Evolutionary conservation across 2,888 invertebrate genomes (phyloP), one percentile per base, ranked within the genome.

Genomic region (Mylabris sibirica): DNA sequence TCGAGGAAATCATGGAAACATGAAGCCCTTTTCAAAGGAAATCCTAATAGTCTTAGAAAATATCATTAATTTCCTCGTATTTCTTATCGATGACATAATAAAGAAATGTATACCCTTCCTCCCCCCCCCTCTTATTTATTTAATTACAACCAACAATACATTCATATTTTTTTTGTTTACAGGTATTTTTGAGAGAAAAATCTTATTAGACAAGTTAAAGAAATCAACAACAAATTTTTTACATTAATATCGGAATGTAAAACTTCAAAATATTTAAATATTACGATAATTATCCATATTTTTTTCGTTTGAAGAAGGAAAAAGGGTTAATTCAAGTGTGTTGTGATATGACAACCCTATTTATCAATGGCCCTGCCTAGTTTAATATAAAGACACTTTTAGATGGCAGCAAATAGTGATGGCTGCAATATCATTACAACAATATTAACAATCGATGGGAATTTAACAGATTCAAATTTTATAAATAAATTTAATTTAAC

Each of bases 371-470:
- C 59, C 57, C 61, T 61, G 41, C 61, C 66, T 66, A 64, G 63
- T 66, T 57, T 69, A 64, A 64, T 57, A 63, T 71, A 70, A 44
- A 44, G 17, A 38, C 12, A 38, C 17, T n/a, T 79, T 76, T 81
- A 83, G 83, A 94, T 94, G 94, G 93, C 93, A 90, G 92, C 92
- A 88, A 92, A 93, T 88, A 93, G 93, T 89, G 93, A 93, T 91
- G 90, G 93, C 91, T 89, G 90, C 87, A 76, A 77, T 70, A 70
- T 79, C 85, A 84, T 91, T 85, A 89, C 90, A 49, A 91, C 92
- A 83, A 92, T 96, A 87, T 92, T 96, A 87, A 96, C 96, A 82
- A 96, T 96, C 88, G 93, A 95, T 88, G 96, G 96, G 81, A 92
- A 96, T 88, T 90, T 94, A 85, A 90, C 90, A 85, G 95, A 96